Evolutionary conservation across 2,888 invertebrate species (phyloP), one percentile per base, ranked within the genome.

Genomic region (Polydrusus tereticollis): DNA sequence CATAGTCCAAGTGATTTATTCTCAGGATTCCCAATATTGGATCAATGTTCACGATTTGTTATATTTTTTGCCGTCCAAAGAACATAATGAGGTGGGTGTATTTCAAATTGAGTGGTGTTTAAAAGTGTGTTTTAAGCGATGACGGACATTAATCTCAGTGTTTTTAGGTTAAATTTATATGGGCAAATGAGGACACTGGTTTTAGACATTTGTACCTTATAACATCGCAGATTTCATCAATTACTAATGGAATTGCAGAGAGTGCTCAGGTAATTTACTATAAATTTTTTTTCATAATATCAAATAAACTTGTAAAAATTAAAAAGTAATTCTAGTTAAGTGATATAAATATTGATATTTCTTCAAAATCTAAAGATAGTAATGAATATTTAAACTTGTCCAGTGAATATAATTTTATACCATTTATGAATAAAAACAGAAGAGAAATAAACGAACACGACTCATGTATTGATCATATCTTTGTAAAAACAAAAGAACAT

Each of bases 121-220:
- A n/a, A n/a, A n/a, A n/a, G n/a, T n/a, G n/a, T n/a, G n/a, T n/a
- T n/a, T n/a, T n/a, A n/a, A n/a, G n/a, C n/a, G n/a, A n/a, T n/a
- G n/a, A n/a, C n/a, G n/a, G n/a, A n/a, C n/a, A n/a, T n/a, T n/a
- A n/a, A n/a, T n/a, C n/a, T n/a, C n/a, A n/a, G n/a, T n/a, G n/a
- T 52, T 74, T 74, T 58, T 58, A 78, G 76, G 84, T 88, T 0
- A 87, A 87, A 74, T 97, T 97, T 85, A 88, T 98, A 58, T 98
- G 97, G 96, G 95, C 95, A 0, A 95, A 94, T 43, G 98, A 98
- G 86, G 94, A 96, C 83, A 93, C 93, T 0, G 97, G 97, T 0
- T 96, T 90, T 82, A 88, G 97, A 63, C 98, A 98, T 84, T 87
- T 98, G 70, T 97, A 97, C 84, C 87, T 93, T 64, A 88, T 94